Evolutionary conservation across 1,140 invertebrate species (phyloP), one percentile per base, ranked within the genome.

Genomic region (Achatina immaculata): DNA sequence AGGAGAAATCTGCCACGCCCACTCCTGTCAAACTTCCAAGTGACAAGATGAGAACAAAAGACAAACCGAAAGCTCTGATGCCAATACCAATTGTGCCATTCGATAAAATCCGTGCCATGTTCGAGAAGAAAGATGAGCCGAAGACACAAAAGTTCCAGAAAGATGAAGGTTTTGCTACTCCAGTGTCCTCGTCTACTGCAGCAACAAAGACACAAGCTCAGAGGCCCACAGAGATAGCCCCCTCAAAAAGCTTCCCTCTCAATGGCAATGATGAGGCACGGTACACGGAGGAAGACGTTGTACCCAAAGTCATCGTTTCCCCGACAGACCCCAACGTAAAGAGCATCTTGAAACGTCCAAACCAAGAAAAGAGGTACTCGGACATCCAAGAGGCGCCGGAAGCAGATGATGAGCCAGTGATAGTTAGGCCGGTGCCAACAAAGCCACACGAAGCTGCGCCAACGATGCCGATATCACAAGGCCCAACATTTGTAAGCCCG

Each of bases 1-100:
- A 84, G 75, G 83, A 83, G 74, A 55, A 73, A 16, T 83, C 83
- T 21, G 77, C 82, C 38, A 81, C 83, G 11, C 77, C 83, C 14
- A 75, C 81, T 31, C 74, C 65, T 28, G 75, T 86, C 55, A 80
- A 79, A 58, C 82, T 90, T 34, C 89, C 89, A 21, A 90, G 89
- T 80, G 89, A 88, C 38, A 87, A 84, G 84, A 85, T 86, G 55
- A 82, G 87, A 58, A 84, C 84, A 24, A 83, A 83, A 83, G 89
- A 89, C 16, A 88, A 88, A 78, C 82, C 84, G 28, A 87, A 87
- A 84, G 80, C 81, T 51, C 80, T 90, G 14, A 89, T 87, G 82
- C 88, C 88, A 38, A 89, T 90, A 55, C 86, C 89, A 21, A 89
- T 90, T 75, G 87, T 90, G 73, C 88, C 89, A 75, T 90, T 90